These are phyloP conservation scores for Norana najaformis DNA, from an alignment of 2,888 invertebrate species.

Conservation along the genomic window DNA sequence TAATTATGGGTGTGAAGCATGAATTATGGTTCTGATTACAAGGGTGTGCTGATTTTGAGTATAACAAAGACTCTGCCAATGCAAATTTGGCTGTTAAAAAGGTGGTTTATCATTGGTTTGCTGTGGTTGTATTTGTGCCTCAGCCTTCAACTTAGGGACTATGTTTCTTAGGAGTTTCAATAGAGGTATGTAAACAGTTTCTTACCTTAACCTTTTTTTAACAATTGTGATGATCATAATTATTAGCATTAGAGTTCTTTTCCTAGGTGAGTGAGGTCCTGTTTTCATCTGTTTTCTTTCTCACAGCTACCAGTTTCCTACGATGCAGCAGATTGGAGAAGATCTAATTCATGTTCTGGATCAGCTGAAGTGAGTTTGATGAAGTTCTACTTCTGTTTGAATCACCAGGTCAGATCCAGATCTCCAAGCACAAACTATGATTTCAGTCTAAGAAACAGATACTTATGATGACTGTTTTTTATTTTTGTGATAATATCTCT, in stretches of 20 bases:
- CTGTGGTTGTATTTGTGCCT: not conserved
- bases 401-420: not conserved
- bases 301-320: slow-evolving; percentile 78
- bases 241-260: not conserved
- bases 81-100: not conserved
- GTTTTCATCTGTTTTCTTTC: slow-evolving; percentile 17
- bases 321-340: slow-evolving; percentile 79
- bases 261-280: not conserved
- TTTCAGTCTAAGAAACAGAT: not conserved
- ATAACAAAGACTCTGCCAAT: not conserved
- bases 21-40: not conserved
- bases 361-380: slow-evolving; percentile 70
- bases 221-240: not conserved
- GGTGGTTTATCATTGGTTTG: not conserved
- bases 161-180: not conserved
- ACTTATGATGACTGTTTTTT: not conserved
- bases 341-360: slow-evolving; percentile 80
- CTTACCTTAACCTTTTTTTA: not conserved
- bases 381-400: not conserved
- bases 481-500: too few species aligned
- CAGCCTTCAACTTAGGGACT: too few species aligned
- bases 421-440: not conserved
- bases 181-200: not conserved
- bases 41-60: not conserved
- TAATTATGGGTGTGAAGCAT: too few species aligned